Evolutionary conservation across 2,888 invertebrate genomes (phyloP).

Genomic region (Thymelicus acteon): DNA sequence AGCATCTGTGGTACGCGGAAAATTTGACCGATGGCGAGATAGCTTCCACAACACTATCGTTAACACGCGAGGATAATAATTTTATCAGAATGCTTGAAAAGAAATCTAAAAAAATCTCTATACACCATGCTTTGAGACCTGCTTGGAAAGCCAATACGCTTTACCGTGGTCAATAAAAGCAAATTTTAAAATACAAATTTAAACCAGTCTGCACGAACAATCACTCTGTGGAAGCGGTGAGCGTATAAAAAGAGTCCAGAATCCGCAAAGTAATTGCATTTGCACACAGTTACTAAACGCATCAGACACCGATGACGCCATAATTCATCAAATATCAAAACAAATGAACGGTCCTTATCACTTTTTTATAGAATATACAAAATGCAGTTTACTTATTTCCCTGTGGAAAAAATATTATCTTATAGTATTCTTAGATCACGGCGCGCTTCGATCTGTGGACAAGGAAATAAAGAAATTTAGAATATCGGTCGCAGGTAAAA

Average conservation of each 20-base stretch:
- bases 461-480: conserved; percentile 47
- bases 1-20: conserved; percentile 70
- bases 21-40: conserved; percentile 49
- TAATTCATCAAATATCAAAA: conserved; percentile 83
- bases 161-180: conserved; percentile 75
- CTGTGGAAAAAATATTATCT: conserved; percentile 86
- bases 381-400: conserved; percentile 86
- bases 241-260: conserved; percentile 81
- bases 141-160: conserved; percentile 74
- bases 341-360: conserved; percentile 84
- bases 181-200: conserved; percentile 75
- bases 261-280: conserved; percentile 81
- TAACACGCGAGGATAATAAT: conserved; percentile 45
- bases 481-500: background rate
- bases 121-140: conserved; percentile 81
- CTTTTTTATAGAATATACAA: conserved; percentile 85
- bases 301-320: conserved; percentile 79
- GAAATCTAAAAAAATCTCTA: conserved; percentile 82
- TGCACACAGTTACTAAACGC: conserved; percentile 75
- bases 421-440: conserved; percentile 85
- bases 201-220: conserved; percentile 74
- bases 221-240: conserved; percentile 81
- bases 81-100: conserved; percentile 75
- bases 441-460: conserved; percentile 82
- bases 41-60: conserved; percentile 42